Evolutionary conservation across 2,888 invertebrate species (phyloP).

Genomic region (Cremastobaeus sp.): DNA sequence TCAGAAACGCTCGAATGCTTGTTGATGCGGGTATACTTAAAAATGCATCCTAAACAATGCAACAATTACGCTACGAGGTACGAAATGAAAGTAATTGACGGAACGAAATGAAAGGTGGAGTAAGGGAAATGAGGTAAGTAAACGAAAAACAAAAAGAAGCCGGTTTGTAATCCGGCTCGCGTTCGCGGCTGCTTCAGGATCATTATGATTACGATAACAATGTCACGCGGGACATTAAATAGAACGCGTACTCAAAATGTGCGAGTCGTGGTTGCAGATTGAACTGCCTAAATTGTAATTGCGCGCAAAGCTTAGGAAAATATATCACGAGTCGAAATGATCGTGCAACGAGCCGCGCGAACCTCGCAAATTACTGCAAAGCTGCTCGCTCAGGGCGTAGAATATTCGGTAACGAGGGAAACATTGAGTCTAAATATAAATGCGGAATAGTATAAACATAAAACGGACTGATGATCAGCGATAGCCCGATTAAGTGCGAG

Average conservation of each 20-base stretch:
- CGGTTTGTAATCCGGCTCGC: slow-evolving; percentile 25
- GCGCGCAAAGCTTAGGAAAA: slow-evolving; percentile 7
- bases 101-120: neutral
- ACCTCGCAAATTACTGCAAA: neutral
- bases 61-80: slow-evolving; percentile 37
- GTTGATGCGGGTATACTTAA: slow-evolving; percentile 27
- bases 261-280: slow-evolving; percentile 24
- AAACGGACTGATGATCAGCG: slow-evolving; percentile 26
- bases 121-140: no score
- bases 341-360: slow-evolving; percentile 8
- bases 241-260: slow-evolving; percentile 20
- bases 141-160: slow-evolving; percentile 5
- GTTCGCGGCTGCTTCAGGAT: slow-evolving; percentile 27
- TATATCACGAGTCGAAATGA: slow-evolving; percentile 11
- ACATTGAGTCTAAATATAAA: slow-evolving; percentile 18
- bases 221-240: slow-evolving; percentile 41
- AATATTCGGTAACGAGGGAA: slow-evolving; percentile 5
- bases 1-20: slow-evolving; percentile 16
- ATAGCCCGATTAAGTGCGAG: slow-evolving; percentile 52
- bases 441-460: slow-evolving; percentile 27
- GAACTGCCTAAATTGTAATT: slow-evolving; percentile 40
- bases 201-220: slow-evolving; percentile 33
- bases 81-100: slow-evolving; percentile 25
- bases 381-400: neutral
- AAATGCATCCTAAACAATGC: slow-evolving; percentile 26